Conservation (phyloP, 2,113 vertebrate genomes). For the Petrocephalus microphthalmus region DNA sequence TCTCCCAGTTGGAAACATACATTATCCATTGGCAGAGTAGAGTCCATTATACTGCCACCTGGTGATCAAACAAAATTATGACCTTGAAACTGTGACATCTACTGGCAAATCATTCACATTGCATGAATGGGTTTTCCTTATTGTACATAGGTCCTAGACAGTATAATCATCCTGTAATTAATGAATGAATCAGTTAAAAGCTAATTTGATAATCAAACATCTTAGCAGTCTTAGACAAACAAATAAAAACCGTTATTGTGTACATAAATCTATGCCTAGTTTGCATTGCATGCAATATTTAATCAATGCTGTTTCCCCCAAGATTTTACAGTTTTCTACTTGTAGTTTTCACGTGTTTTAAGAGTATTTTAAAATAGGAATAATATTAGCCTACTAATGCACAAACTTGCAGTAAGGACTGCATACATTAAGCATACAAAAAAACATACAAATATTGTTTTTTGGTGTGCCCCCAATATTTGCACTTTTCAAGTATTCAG, state of each 20-base stretch:
- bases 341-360: not conserved
- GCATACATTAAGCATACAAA: not conserved
- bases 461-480: not conserved
- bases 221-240: not conserved
- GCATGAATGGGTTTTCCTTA: not conserved
- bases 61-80: not conserved
- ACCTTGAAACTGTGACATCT: not conserved
- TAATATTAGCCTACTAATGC: not conserved
- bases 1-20: too few relatives aligned
- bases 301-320: not conserved
- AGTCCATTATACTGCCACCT: not conserved
- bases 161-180: not conserved
- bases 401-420: not conserved
- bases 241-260: not conserved
- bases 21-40: too few relatives aligned
- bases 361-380: not conserved
- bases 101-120: not conserved
- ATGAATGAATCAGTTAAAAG: not conserved
- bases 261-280: not conserved
- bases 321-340: not conserved
- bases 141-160: not conserved
- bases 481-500: not conserved
- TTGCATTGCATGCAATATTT: not conserved
- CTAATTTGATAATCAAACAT: not conserved
- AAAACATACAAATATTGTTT: not conserved